Base-by-base conservation (phyloP, 2,113 vertebrate species). In the Prionailurus viverrinus region DNA sequence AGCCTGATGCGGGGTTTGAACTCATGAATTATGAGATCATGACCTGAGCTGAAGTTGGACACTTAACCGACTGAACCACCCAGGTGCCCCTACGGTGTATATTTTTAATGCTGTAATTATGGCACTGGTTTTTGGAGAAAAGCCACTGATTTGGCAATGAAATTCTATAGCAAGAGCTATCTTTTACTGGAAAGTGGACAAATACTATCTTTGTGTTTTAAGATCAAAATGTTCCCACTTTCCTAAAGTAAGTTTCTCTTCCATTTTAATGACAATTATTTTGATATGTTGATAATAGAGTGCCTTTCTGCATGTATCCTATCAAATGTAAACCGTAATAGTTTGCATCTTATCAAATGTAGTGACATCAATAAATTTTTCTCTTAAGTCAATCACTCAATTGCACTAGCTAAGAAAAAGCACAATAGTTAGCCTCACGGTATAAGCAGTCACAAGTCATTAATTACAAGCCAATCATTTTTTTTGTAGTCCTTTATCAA, bases 251-350 rank as follows among this genome's bases (percentile, higher is more conserved):
- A 71, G 23, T 73, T 86, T 86, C 63, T 92, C 25, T 78, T 94
- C 73, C 18, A 87, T 89, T 95, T 94, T 79, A 71, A 95, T 76
- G 36, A n/a, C 31, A 92, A 25, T 94, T 94, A 89, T 95, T 92
- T 76, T 88, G 48, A 82, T 96, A 45, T 53, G 29, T n/a, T 89
- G 41, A 48, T 36, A 96, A 53, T 88, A 83, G 74, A 90, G 31
- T 48, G 1, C 4, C 15, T 92, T 81, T 96, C 78, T 55, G 19
- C 55, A 81, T 58, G 51, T 93, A 58, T 66, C 81, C 55, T 93
- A 74, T 89, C 29, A 84, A 79, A 89, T 39, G 2, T n/a, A 93
- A 95, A 91, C 8, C 27, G 90, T 89, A 85, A 33, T 33, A 80
- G 15, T 86, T 79, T 96, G 36, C 14, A 61, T 25, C 74, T 31